Conservation (phyloP, 2,888 invertebrate genomes). For the Galeopsomyia nigrocyanea region DNA sequence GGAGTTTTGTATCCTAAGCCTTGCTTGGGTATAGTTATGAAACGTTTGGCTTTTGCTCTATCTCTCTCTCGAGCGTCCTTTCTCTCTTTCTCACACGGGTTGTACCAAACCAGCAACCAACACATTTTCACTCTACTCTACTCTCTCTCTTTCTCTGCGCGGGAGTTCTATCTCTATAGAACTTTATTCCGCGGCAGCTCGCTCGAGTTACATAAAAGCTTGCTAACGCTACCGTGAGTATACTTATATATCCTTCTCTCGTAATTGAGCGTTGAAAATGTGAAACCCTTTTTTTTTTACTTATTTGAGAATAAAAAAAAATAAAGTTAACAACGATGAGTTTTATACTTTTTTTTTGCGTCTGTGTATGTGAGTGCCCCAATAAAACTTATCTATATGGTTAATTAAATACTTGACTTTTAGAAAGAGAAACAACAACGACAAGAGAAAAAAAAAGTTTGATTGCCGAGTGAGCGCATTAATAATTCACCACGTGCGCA, state of each 20-base stretch:
- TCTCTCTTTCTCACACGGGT: slow-evolving; percentile 21
- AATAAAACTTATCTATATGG: no score
- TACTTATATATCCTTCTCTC: slow-evolving; percentile 12
- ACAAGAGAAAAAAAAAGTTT: no score
- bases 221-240: slow-evolving; percentile 1
- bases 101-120: not conserved
- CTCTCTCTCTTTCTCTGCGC: not conserved
- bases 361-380: no score
- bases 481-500: no score
- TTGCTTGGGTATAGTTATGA: slow-evolving; percentile 6
- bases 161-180: not conserved
- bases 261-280: slow-evolving; percentile 47
- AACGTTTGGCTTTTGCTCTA: slow-evolving; percentile 16
- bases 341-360: no score
- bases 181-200: not conserved
- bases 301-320: no score
- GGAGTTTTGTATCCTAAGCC: not conserved
- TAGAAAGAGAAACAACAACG: no score
- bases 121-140: not conserved
- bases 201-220: slow-evolving; percentile 36
- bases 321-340: no score
- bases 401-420: no score
- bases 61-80: not conserved
- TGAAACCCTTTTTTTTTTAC: slow-evolving; percentile 8
- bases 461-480: no score